phyloP scores from a whole-genome alignment of 1,140 invertebrate species.

The Hypsibius dujardini region DNA sequence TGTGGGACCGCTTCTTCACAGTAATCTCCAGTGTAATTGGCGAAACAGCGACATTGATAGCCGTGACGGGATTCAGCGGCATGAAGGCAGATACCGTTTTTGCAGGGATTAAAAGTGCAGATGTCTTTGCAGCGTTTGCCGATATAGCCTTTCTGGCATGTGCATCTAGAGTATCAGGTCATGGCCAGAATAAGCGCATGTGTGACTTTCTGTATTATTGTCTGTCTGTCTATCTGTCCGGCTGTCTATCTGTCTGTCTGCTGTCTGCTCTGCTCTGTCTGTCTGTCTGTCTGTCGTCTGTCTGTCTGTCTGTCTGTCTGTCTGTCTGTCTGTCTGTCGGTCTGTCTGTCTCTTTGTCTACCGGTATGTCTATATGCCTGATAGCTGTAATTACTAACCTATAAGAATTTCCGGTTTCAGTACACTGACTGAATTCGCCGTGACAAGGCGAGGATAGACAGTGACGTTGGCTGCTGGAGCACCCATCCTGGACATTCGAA shows the following conservation, averaged over 20 bases:
- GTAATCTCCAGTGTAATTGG: slow-evolving; percentile 46
- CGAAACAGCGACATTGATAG: slow-evolving; percentile 12
- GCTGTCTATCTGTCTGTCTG: too few relatives aligned
- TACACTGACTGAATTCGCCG: not conserved
- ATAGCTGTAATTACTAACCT: too few relatives aligned
- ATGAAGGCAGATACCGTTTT: not conserved
- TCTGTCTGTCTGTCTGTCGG: too few relatives aligned
- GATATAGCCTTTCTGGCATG: not conserved
- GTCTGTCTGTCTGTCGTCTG: too few relatives aligned
- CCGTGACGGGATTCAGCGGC: not conserved
- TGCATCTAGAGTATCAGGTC: not conserved
- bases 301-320: too few relatives aligned
- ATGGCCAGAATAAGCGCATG: too few relatives aligned
- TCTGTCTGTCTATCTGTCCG: too few relatives aligned
- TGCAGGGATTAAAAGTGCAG: not conserved
- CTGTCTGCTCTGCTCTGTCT: too few relatives aligned
- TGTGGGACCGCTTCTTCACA: slow-evolving; percentile 56
- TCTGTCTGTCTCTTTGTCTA: too few relatives aligned
- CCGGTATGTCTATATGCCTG: too few relatives aligned
- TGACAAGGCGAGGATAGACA: not conserved
- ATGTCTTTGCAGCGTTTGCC: not conserved
- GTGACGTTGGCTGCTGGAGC: not conserved
- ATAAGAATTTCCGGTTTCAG: too few relatives aligned
- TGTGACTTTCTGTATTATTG: too few relatives aligned
- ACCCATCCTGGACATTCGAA: not conserved